Conservation (phyloP, 1,140 invertebrate genomes). For the Plectus sambesii region DNA sequence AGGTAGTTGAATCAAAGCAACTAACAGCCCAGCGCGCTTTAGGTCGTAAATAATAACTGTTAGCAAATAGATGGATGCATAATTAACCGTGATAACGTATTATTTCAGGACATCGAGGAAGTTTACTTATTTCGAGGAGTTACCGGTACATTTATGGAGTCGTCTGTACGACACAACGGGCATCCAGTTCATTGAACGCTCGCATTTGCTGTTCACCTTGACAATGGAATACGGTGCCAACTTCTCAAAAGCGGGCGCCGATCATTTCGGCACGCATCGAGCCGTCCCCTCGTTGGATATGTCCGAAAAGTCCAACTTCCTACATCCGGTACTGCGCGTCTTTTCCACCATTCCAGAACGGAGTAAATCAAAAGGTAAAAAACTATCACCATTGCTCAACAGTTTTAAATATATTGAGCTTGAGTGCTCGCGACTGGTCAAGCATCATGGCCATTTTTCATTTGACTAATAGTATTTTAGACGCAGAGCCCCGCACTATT, state of each 20-base stretch:
- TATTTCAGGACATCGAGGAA: slow-evolving; percentile 35
- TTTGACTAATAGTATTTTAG: slow-evolving; percentile 45
- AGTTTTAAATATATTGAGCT: background rate
- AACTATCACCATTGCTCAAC: slow-evolving; percentile 2
- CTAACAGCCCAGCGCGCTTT: too few relatives aligned
- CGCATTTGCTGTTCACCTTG: slow-evolving; percentile 39
- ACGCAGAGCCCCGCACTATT: slow-evolving; percentile 18
- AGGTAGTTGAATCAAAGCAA: too few relatives aligned
- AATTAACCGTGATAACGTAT: too few relatives aligned
- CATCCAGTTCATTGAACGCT: slow-evolving; percentile 23
- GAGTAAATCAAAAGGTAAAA: background rate
- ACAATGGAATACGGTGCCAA: slow-evolving; percentile 50
- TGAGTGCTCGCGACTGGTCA: background rate
- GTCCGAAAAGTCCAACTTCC: slow-evolving; percentile 49
- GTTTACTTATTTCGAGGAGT: slow-evolving; percentile 47
- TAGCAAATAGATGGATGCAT: too few relatives aligned
- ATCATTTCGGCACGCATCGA: slow-evolving; percentile 49
- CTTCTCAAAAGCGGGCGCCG: slow-evolving; percentile 51
- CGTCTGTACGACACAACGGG: slow-evolving; percentile 44
- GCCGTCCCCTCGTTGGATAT: slow-evolving; percentile 49
- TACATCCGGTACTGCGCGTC: slow-evolving; percentile 51
- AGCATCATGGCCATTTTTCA: background rate
- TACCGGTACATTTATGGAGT: slow-evolving; percentile 47
- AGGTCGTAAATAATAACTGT: too few relatives aligned
- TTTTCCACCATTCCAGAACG: slow-evolving; percentile 44